Evolutionary conservation across 2,113 vertebrate genomes (phyloP), one percentile per base, ranked within the genome.

Genomic region (Cinclus cinclus): DNA sequence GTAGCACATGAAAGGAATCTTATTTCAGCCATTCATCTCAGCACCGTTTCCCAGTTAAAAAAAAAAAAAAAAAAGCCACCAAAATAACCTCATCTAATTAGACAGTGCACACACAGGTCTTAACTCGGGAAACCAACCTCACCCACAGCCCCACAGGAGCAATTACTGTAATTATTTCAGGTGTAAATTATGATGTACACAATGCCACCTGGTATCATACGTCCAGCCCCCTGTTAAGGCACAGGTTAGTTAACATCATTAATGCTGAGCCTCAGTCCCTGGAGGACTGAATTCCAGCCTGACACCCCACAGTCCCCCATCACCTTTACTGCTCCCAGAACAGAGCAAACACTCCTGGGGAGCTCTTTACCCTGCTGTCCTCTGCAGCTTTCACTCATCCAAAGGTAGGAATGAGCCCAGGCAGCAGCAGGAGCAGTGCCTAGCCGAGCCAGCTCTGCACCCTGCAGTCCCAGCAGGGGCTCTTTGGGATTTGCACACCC

Each of bases 381-480:
- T 16, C 42, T 49, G 68, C 49, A 69, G 64, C 56, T 15, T 19
- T 6, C 74, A 5, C 62, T 7, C 42, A 39, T 21, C 17, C 35
- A 28, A 31, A 55, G 74, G n/a, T 1, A 56, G 37, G 8, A 77
- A 53, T 5, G 44, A 59, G 16, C 27, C 0, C 6, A 14, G 68
- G 62, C 73, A 77, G 93, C 67, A 49, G 92, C 1, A 1, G 49
- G 8, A 75, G 67, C 77, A 59, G 64, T 0, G 25, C 21, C 21
- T 2, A 4, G 35, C 58, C 1, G 1, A 6, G 41, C 30, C 28
- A n/a, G 67, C n/a, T 20, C 21, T 8, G 5, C 68, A 62, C 46
- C 69, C 82, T 6, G 2, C 0, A 1, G 1, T 17, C 2, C 46
- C 64, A 41, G 90, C 33, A 0, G 30, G 19, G 65, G 44, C 60